Base-by-base conservation (phyloP, 2,888 invertebrate genomes). In the Automeris io region DNA sequence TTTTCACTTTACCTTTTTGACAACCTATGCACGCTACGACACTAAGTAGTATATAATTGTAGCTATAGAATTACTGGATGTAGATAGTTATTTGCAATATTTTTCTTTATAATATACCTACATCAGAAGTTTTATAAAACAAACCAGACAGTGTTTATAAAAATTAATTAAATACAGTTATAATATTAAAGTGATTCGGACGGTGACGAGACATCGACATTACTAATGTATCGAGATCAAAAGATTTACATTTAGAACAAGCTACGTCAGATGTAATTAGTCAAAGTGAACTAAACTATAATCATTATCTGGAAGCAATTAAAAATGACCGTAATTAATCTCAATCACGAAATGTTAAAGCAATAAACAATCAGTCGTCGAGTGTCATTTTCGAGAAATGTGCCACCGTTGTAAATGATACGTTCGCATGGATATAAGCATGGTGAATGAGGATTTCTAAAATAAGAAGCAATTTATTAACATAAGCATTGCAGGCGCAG, bases 401-500 rank as follows among this genome's bases (percentile, higher is more conserved):
- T 69, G 65, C 60, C 61, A 63, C 57, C 60, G 55, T 64, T 67
- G 68, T 70, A 69, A 73, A 71, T 70, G 63, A 76, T 72, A 70
- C 62, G 61, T 60, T 62, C 58, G 61, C 64, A 65, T 60, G 64
- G 62, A 63, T 66, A 69, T 70, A 65, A 68, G 64, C 59, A 66
- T 64, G 63, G 64, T 80, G 80, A 78, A 80, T 80, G 81, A 76
- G 75, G 61, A 73, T 70, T 77, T 75, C 82, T 83, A 82, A 85
- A 83, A 81, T 83, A 80, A 85, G 81, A 73, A 57, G 64, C 70
- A 68, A 85, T 85, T 80, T 80, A 85, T 83, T 75, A 82, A 69
- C 62, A 63, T 71, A 70, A 73, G 75, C 74, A 70, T 65, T 70
- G 74, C 77, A 70, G 72, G 57, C 69, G 61, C 58, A 61, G 71